phyloP scores from a whole-genome alignment of 1,140 invertebrate genomes.

The Ectropis grisescens region DNA sequence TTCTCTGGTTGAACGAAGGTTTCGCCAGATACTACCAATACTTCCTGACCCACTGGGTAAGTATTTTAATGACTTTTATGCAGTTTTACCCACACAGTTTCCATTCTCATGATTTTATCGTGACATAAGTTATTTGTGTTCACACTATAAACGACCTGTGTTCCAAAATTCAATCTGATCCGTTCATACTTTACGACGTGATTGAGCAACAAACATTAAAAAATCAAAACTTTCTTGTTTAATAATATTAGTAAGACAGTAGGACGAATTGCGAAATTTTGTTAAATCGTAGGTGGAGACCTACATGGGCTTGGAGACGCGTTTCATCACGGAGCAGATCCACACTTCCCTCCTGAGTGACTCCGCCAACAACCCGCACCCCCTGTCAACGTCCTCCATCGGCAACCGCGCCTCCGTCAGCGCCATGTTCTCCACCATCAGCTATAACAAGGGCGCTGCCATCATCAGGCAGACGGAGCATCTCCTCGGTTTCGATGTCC shows the following conservation, averaged over 20 bases:
- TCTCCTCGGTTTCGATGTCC: slow-evolving; percentile 75
- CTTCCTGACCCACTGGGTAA: slow-evolving; percentile 61
- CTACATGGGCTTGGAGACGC: slow-evolving; percentile 65
- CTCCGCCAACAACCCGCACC: slow-evolving; percentile 74
- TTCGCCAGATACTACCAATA: slow-evolving; percentile 80
- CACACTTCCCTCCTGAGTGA: slow-evolving; percentile 77
- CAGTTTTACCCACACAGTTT: too few relatives aligned
- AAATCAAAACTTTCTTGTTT: too few relatives aligned
- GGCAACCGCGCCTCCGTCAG: slow-evolving; percentile 64
- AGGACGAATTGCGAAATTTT: too few relatives aligned
- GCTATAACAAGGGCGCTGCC: slow-evolving; percentile 76
- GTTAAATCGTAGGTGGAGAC: slow-evolving; percentile 48
- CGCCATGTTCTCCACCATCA: slow-evolving; percentile 72
- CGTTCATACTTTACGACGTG: too few relatives aligned
- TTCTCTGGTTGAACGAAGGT: slow-evolving; percentile 79
- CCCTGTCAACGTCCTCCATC: slow-evolving; percentile 65
- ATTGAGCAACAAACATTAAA: too few relatives aligned
- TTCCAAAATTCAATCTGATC: too few relatives aligned
- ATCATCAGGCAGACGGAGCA: slow-evolving; percentile 84
- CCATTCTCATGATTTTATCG: not conserved
- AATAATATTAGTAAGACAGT: too few relatives aligned
- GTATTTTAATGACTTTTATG: too few relatives aligned
- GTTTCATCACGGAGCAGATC: slow-evolving; percentile 75
- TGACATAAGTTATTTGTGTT: not conserved
- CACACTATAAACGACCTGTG: too few relatives aligned